Evolutionary conservation across 1,140 invertebrate genomes (phyloP), one percentile per base, ranked within the genome.

Genomic region (Gryllus bimaculatus): DNA sequence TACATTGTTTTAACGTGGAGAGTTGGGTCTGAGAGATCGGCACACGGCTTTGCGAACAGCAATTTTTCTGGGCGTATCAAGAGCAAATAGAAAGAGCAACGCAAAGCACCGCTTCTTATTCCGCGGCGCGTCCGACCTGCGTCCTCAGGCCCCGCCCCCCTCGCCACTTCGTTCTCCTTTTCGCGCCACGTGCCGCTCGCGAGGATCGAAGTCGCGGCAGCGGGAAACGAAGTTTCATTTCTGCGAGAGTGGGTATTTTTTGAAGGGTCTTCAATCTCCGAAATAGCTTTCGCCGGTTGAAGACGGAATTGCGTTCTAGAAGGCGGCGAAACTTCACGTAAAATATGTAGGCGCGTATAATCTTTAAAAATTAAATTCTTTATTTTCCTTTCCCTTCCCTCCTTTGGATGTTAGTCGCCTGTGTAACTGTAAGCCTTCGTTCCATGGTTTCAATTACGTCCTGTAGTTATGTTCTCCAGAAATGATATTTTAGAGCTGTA

Each of bases 401-500:
- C 0, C 48, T 15, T 77, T 77, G 20, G 48, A 77, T 21, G 76
- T 20, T 54, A 10, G 48, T 77, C 76, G 18, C 48, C n/a, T 18
- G 15, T 77, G 76, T 20, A 18, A n/a, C 76, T 77, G 76, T 48
- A 77, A 77, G 48, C 76, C 48, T 77, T 77, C 76, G 48, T 20
- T 77, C 39, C 48, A 77, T 48, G 48, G 48, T 77, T 77, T 77
- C 76, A 77, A 77, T 77, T 77, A 77, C 76, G 76, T 77, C 18
- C n/a, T 47, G 47, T 76, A 48, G 47, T 76, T 26, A 47, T 47
- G 76, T 7, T 77, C 76, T 77, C 47, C 48, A 77, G 76, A 77
- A 77, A 77, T 77, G 47, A 77, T 77, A 77, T 77, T 77, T 77
- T 77, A 77, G 47, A 18, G 76, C 20, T 12, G 48, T 77, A 48